phyloP scores from a whole-genome alignment of 2,113 vertebrate genomes.

The Cyanoderma ruficeps region DNA sequence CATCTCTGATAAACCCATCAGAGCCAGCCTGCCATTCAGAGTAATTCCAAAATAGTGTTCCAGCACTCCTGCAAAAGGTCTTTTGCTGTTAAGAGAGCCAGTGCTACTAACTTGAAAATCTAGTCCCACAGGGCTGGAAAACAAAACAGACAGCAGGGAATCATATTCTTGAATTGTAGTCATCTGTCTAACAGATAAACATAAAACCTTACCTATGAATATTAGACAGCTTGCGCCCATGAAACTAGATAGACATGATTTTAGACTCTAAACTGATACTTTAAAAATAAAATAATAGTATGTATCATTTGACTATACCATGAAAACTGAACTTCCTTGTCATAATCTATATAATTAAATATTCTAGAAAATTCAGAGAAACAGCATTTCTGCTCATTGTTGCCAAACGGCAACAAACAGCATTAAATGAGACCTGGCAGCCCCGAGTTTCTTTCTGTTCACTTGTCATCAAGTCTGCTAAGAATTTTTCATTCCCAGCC shows the following conservation, averaged over 20 bases:
- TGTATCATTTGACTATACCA: neutral
- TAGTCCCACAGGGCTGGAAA: neutral
- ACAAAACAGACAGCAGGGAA: neutral
- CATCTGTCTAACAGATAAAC: neutral
- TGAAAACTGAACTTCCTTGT: neutral
- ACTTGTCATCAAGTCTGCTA: neutral
- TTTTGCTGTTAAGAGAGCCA: neutral
- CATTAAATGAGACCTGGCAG: neutral
- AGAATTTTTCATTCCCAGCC: neutral
- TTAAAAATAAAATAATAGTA: neutral
- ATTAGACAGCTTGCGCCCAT: neutral
- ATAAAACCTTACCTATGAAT: neutral
- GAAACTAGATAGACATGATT: neutral
- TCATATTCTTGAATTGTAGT: accelerated
- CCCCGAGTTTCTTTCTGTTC: neutral
- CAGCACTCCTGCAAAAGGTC: neutral
- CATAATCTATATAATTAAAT: neutral
- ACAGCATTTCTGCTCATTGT: neutral
- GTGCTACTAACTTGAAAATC: neutral
- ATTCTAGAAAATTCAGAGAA: neutral
- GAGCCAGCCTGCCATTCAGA: neutral
- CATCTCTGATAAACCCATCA: neutral
- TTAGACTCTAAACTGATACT: neutral
- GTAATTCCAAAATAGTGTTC: neutral
- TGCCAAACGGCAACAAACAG: neutral